Percentiles rank a stretch among this genome's conserved stretches.
Conservation (phyloP, 2,888 invertebrate species). For the Catocala fraxini region DNA sequence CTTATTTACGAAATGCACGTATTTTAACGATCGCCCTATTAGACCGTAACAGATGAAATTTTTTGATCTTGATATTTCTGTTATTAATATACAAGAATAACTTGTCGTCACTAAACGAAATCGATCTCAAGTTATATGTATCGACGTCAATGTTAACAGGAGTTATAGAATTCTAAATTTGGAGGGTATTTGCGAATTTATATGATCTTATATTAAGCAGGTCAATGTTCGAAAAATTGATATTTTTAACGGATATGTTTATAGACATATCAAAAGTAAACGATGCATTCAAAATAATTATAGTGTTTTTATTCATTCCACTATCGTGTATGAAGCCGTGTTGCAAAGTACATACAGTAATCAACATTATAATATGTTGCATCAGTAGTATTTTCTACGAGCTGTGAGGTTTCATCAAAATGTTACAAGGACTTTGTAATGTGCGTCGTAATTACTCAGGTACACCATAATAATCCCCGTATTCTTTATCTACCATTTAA, state of each 20-base stretch:
- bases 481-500: slow-evolving; percentile 48
- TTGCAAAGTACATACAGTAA: slow-evolving; percentile 44
- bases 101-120: slow-evolving; percentile 18
- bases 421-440: slow-evolving; percentile 72
- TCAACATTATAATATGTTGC: slow-evolving; percentile 51
- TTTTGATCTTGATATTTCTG: slow-evolving; percentile 23
- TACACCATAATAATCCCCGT: slow-evolving; percentile 56
- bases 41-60: slow-evolving; percentile 57
- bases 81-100: slow-evolving; percentile 15
- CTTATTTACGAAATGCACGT: slow-evolving; percentile 72
- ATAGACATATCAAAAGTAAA: slow-evolving; percentile 18
- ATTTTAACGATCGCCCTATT: slow-evolving; percentile 54
- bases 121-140: slow-evolving; percentile 6
- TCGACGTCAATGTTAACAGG: slow-evolving; percentile 10
- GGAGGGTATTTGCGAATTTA: slow-evolving; percentile 7
- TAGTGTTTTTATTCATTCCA: slow-evolving; percentile 26
- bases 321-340: slow-evolving; percentile 26
- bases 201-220: slow-evolving; percentile 8
- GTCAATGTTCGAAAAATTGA: slow-evolving; percentile 19
- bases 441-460: slow-evolving; percentile 60
- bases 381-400: slow-evolving; percentile 53
- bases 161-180: slow-evolving; percentile 7
- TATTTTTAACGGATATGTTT: slow-evolving; percentile 15
- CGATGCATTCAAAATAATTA: slow-evolving; percentile 27
- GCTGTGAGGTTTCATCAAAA: slow-evolving; percentile 59